Percentiles rank a stretch among this genome's conserved stretches.
These are phyloP conservation scores for Neolamprologus brichardi DNA, from an alignment of 2,113 vertebrate species.

Conservation along the genomic window DNA sequence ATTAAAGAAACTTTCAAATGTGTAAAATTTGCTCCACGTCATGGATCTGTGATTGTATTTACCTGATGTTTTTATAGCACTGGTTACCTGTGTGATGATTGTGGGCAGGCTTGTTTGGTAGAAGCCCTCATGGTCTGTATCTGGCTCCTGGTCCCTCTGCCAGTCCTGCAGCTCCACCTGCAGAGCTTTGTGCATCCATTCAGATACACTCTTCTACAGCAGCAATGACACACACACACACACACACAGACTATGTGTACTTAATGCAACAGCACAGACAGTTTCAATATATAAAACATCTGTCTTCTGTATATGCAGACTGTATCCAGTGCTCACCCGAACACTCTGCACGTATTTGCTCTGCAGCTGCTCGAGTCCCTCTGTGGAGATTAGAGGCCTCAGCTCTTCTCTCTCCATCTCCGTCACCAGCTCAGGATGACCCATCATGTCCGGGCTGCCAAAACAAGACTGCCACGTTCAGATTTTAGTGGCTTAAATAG, in stretches of 20 bases:
- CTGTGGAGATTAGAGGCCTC: conserved; percentile 79
- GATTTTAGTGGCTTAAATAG: neutral
- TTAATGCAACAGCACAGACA: neutral
- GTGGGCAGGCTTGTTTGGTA: conserved; percentile 88
- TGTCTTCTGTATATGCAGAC: neutral
- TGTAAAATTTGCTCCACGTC: neutral
- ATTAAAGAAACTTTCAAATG: neutral
- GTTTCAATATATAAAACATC: neutral
- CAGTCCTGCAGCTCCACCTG: conserved; percentile 91
- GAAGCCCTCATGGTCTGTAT: conserved; percentile 87
- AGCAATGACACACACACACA: neutral
- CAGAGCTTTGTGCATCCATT: conserved; percentile 92
- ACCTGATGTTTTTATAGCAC: neutral
- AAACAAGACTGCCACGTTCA: neutral
- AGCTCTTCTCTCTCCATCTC: conserved; percentile 78
- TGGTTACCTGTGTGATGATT: conserved; percentile 85
- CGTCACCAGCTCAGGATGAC: conserved; percentile 77
- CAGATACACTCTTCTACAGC: conserved; percentile 73
- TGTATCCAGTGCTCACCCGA: conserved; percentile 66
- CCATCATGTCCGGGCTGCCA: conserved; percentile 88
- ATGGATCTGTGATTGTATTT: neutral
- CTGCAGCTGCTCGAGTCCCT: conserved; percentile 83
- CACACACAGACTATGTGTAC: neutral
- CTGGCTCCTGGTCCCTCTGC: conserved; percentile 86
- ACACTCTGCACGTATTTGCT: conserved; percentile 84